These are phyloP conservation scores for Epinephelus awoara DNA, from an alignment of 2,797 vertebrate genomes.

Conservation along the genomic window DNA sequence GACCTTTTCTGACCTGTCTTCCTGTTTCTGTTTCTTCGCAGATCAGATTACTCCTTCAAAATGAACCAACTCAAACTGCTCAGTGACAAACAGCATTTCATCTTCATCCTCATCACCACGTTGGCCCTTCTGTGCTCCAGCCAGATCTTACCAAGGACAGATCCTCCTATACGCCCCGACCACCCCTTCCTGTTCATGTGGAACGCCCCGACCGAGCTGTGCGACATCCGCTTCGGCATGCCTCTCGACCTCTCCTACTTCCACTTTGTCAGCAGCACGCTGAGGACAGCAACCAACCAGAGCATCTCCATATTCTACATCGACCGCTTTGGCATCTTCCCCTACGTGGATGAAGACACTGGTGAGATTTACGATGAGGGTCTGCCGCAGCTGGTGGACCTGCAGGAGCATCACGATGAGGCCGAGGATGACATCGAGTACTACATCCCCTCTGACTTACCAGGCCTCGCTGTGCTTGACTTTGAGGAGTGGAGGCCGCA, in stretches of 20 bases:
- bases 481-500: conserved; percentile 91
- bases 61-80: conserved; percentile 35
- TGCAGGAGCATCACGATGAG: conserved; percentile 80
- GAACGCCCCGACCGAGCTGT: conserved; percentile 90
- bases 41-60: conserved; percentile 17
- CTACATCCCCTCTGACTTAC: conserved; percentile 82
- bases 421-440: conserved; percentile 79
- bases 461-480: conserved; percentile 89
- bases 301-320: conserved; percentile 88
- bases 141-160: conserved; percentile 47
- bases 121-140: conserved; percentile 5
- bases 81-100: not conserved
- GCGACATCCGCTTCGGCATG: conserved; percentile 73
- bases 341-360: conserved; percentile 83
- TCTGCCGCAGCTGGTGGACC: conserved; percentile 82
- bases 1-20: not conserved
- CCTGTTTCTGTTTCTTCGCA: conserved; percentile 4
- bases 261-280: conserved; percentile 83
- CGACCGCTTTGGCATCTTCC: conserved; percentile 89
- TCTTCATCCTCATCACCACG: conserved; percentile 2
- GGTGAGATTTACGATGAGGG: conserved; percentile 79
- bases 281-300: conserved; percentile 80
- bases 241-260: conserved; percentile 85
- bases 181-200: conserved; percentile 86
- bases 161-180: conserved; percentile 68